Base-by-base conservation (phyloP, 2,888 invertebrate species). In the Lasius platythorax region DNA sequence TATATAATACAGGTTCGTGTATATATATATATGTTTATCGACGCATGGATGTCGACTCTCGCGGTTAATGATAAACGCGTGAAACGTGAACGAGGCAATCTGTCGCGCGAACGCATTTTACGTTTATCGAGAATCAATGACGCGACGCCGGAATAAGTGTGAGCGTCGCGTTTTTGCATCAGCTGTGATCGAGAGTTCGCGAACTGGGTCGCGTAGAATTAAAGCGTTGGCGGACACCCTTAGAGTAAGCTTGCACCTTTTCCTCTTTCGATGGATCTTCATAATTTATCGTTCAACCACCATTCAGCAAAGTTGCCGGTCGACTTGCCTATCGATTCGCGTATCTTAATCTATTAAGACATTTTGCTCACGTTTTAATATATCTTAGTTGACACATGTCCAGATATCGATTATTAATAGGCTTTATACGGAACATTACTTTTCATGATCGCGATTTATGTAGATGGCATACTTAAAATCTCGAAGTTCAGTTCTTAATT, bases 51-150 rank as follows among this genome's bases (percentile, higher is more conserved):
- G 53, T 33, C 56, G n/a, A 37, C 56, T 40, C 8, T 11, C 56
- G 56, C 15, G 30, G 56, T 43, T 58, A 58, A 37, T 72, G 67
- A 82, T 37, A 66, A 66, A 72, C 23, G 66, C 58, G 66, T 28
- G 53, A 11, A 53, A 68, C n/a, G 28, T 18, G 2, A 50, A n/a
- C 23, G 30, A 18, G 58, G 66, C 43, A 23, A 81, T 81, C 82
- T 37, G 50, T 67, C 40, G 61, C 58, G 37, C 28, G 37, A 50
- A 82, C 53, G 74, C 70, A 82, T 64, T 67, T 83, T 66, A 58
- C 58, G 37, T 33, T 76, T 83, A 76, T 85, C 83, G 66, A 68
- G 56, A 70, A 83, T 83, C 85, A 72, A 83, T 83, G 70, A 72
- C 68, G 58, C 33, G 70, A 78, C 46, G 15, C 53, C 40, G 30